Base-by-base conservation (phyloP, 2,113 vertebrate species). In the Nyctereutes procyonoides region DNA sequence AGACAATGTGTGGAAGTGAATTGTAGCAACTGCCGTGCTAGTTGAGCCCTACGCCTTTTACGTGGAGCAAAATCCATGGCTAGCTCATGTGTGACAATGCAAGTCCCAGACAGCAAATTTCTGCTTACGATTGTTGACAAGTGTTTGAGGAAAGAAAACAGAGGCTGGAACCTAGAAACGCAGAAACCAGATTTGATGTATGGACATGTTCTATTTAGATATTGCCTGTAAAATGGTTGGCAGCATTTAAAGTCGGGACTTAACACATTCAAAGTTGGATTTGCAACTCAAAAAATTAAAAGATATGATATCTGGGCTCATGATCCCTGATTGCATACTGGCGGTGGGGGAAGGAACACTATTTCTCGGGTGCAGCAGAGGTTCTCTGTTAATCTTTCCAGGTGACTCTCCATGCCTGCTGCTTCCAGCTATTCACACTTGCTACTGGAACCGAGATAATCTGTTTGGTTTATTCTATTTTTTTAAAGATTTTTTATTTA, bases 61-160 rank as follows among this genome's bases (percentile, higher is more conserved):
- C 30, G 38, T 7, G n/a, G 58, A 22, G 8, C 60, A 62, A 15
- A 81, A 15, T 63, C 4, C 32, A 10, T 30, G 32, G 38, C 43
- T 87, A 55, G 8, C 13, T 90, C 53, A 26, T 11, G 5, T 63
- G 24, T 71, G 56, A 74, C 69, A 90, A 60, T 53, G 20, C 30
- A 81, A 90, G 51, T 74, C 86, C 62, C 7, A 3, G 15, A 74
- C 4, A 32, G 55, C 62, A 58, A 60, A 83, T 88, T 51, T 19
- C 30, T 10, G 6, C 26, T 77, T 30, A 8, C 0, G 51, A 35
- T 63, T 87, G 62, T 48, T 48, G n/a, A 74, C 19, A 65, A 17
- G 19, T 81, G 51, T 71, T 43, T 16, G 43, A 95, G 53, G 63
- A 53, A 38, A 92, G n/a, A 95, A 92, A 86, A 88, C 73, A 94